Conservation (phyloP, 37 sponge, comb jelly and placozoan genomes). For the Hormiphora californensis region DNA sequence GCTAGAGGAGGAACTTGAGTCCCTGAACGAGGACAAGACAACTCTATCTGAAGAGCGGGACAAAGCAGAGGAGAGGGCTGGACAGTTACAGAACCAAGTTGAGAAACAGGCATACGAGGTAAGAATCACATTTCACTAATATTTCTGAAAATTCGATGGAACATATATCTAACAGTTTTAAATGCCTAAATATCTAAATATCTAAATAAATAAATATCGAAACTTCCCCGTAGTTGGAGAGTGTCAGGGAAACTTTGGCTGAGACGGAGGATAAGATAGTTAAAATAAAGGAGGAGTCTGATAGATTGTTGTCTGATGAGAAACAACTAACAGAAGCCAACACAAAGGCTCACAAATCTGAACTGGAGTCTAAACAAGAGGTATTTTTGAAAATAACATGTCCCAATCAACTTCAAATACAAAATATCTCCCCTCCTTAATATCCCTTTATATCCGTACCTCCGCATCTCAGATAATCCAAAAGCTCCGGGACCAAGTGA, state of each 20-base stretch:
- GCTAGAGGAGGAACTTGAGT: slow-evolving; percentile 28
- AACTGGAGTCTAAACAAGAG: neutral
- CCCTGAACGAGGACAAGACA: neutral
- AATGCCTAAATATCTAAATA: too few relatives aligned
- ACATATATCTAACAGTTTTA: too few relatives aligned
- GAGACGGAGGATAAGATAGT: neutral
- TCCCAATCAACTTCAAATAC: too few relatives aligned
- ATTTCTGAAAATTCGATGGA: too few relatives aligned
- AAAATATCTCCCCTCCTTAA: too few relatives aligned
- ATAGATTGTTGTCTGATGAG: slow-evolving; percentile 13
- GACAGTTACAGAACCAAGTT: neutral
- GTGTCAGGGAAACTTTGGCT: too few relatives aligned
- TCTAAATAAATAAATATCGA: too few relatives aligned
- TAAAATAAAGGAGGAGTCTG: neutral
- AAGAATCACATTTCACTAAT: too few relatives aligned
- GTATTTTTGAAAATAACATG: too few relatives aligned
- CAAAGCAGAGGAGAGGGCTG: neutral
- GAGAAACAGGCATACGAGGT: slow-evolving; percentile 19
- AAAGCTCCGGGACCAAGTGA: neutral
- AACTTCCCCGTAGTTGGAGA: too few relatives aligned
- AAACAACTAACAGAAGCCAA: slow-evolving; percentile 14
- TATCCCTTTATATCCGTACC: too few relatives aligned
- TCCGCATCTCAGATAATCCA: neutral
- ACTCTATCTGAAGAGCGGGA: neutral
- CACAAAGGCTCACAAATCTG: neutral